These are phyloP conservation scores for Drosophila merina DNA, from an alignment of 2,888 invertebrate species.

Conservation along the genomic window DNA sequence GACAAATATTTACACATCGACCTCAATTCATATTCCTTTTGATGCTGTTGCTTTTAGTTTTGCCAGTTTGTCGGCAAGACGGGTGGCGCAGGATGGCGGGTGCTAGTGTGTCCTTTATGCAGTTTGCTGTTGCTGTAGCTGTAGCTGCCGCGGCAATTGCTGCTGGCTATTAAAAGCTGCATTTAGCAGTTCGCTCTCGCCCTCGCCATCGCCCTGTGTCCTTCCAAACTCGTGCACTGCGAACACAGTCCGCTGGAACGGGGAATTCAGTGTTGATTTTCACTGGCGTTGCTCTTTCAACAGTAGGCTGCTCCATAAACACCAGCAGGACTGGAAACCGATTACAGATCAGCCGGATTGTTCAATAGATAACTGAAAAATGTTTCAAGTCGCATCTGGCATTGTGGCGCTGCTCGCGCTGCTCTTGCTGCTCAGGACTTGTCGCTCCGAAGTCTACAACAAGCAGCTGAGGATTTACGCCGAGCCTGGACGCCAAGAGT, in stretches of 20 bases:
- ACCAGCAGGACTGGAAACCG: constrained; percentile 31
- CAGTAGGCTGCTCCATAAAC: constrained; percentile 3
- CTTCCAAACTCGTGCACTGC: constrained; percentile 11
- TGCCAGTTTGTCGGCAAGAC: constrained; percentile 24
- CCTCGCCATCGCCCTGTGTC: background rate
- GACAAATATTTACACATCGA: constrained; percentile 82
- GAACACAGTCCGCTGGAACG: background rate
- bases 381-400: constrained; percentile 49
- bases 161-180: constrained; percentile 51
- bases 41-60: constrained; percentile 78
- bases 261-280: constrained; percentile 1
- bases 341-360: constrained; percentile 21
- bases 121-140: constrained; percentile 31
- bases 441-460: constrained; percentile 11
- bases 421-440: constrained; percentile 10
- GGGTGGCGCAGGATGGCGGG: background rate
- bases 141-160: constrained; percentile 32
- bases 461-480: constrained; percentile 87
- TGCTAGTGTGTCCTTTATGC: constrained; percentile 26
- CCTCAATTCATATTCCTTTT: constrained; percentile 80
- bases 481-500: constrained; percentile 89
- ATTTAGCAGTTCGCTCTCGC: constrained; percentile 25
- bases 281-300: background rate
- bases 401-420: constrained; percentile 1
- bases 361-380: constrained; percentile 32